phyloP scores from a whole-genome alignment of 1,140 invertebrate genomes.

The Bradynema listronoti region DNA sequence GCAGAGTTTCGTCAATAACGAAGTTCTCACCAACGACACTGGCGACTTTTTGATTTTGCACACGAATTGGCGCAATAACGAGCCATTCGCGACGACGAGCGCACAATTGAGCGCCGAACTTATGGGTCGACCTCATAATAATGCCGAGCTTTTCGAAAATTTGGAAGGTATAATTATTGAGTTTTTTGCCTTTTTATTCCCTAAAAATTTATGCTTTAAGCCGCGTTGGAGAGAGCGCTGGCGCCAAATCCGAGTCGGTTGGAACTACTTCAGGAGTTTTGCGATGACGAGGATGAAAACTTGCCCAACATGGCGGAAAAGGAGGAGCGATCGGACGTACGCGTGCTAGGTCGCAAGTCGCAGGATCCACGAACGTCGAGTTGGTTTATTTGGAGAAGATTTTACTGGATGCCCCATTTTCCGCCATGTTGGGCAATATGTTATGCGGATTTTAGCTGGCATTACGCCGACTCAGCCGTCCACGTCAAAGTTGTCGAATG shows the following conservation, averaged over 20 bases:
- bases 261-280: constrained; percentile 6
- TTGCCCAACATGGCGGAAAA: too few species aligned
- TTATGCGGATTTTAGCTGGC: too few species aligned
- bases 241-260: constrained; percentile 3
- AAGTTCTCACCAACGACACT: constrained; percentile 8
- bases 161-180: background rate
- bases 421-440: too few species aligned
- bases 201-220: background rate
- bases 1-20: constrained; percentile 16
- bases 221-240: background rate
- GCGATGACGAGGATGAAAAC: constrained; percentile 1
- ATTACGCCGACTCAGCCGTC: too few species aligned
- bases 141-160: constrained; percentile 3
- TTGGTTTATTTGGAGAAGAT: too few species aligned
- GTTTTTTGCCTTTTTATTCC: background rate
- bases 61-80: constrained; percentile 17
- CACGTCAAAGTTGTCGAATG: too few species aligned
- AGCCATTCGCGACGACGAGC: background rate
- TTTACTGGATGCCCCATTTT: too few species aligned
- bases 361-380: too few species aligned
- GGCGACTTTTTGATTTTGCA: constrained; percentile 13
- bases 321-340: background rate
- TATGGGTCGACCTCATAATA: too few species aligned
- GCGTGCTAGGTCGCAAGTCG: constrained; percentile 1
- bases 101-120: background rate